phyloP scores from a whole-genome alignment of 2,888 invertebrate species.

The Allygus modestus region DNA sequence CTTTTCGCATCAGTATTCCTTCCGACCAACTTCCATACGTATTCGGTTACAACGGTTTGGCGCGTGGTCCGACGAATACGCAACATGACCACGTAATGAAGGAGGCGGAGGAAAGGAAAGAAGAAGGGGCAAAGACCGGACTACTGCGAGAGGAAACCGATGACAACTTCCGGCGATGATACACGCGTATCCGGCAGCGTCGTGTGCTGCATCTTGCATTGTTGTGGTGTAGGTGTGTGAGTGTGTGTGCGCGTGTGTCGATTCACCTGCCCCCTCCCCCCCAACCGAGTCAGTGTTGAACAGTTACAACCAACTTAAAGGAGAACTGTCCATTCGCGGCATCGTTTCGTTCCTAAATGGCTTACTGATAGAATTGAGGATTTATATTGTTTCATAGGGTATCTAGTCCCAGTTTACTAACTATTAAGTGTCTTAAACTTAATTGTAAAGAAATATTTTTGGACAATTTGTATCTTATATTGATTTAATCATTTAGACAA shows the following conservation, averaged over 20 bases:
- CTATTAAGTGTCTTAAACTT: no score
- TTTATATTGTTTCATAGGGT: no score
- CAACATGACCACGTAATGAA: slow-evolving; percentile 18
- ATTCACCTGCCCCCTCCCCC: slow-evolving; percentile 21
- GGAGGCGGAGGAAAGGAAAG: slow-evolving; percentile 24
- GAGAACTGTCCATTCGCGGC: slow-evolving; percentile 16
- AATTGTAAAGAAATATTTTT: no score
- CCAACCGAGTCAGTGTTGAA: slow-evolving; percentile 14
- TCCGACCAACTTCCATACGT: neutral
- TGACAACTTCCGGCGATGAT: slow-evolving; percentile 43
- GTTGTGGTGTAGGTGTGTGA: slow-evolving; percentile 5
- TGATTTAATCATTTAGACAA: no score
- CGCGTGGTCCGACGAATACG: neutral
- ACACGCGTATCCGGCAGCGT: slow-evolving; percentile 29
- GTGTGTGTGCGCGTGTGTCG: slow-evolving; percentile 17
- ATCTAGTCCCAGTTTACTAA: no score
- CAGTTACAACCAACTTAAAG: slow-evolving; percentile 35
- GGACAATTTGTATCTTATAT: no score
- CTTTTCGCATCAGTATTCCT: neutral
- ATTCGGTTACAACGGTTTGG: slow-evolving; percentile 1
- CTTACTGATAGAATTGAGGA: no score
- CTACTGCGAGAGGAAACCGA: slow-evolving; percentile 41
- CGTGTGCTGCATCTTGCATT: slow-evolving; percentile 45
- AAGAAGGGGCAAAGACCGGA: slow-evolving; percentile 24
- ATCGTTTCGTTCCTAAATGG: neutral